These are phyloP conservation scores for Zosterops pallidus DNA, from an alignment of 2,113 vertebrate genomes.

Conservation along the genomic window DNA sequence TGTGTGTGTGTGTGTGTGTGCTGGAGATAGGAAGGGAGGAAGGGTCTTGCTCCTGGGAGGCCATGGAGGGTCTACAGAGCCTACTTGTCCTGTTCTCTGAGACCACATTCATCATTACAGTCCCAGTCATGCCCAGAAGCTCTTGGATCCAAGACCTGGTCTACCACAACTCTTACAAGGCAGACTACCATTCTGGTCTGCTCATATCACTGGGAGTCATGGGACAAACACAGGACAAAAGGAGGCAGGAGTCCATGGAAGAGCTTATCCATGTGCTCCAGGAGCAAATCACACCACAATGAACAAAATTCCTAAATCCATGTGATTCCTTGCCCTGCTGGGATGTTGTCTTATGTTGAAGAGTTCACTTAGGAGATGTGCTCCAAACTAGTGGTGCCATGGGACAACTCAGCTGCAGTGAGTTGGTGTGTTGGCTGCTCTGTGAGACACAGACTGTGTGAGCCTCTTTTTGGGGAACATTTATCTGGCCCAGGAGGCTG, in stretches of 20 bases:
- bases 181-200: not conserved
- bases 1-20: rapidly evolving
- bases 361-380: not conserved
- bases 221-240: not conserved
- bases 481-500: not conserved
- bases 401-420: not conserved
- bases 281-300: not conserved
- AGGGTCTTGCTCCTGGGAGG: not conserved
- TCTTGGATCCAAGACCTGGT: not conserved
- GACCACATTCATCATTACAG: rapidly evolving
- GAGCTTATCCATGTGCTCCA: not conserved
- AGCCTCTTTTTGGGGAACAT: not conserved
- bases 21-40: not conserved
- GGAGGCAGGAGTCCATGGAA: not conserved
- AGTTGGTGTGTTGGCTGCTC: not conserved
- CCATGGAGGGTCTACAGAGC: rapidly evolving
- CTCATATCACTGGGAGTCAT: not conserved
- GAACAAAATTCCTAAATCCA: not conserved
- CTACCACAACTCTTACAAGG: not conserved
- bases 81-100: not conserved
- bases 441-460: not conserved
- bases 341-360: not conserved
- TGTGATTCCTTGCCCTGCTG: not conserved
- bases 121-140: not conserved
- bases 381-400: not conserved